Evolutionary conservation across 2,888 invertebrate genomes (phyloP).

Genomic region (Drosophila mimica): DNA sequence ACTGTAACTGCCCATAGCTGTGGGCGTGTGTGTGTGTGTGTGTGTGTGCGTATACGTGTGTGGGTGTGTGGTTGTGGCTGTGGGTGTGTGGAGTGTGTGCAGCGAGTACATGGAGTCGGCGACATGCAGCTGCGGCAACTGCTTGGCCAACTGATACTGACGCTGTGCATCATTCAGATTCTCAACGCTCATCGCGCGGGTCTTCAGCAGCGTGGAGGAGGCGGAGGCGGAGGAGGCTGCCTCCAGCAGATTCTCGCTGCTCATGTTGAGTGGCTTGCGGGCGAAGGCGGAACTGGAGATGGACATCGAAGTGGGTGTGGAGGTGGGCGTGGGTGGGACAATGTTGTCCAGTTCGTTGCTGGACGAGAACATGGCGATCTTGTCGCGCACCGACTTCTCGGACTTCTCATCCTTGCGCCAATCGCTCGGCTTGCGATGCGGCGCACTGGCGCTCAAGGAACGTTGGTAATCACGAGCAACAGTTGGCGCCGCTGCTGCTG

Average conservation of each 20-base stretch:
- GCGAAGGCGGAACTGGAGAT: slow-evolving; percentile 31
- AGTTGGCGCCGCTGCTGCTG: slow-evolving; percentile 30
- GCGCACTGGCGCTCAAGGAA: slow-evolving; percentile 79
- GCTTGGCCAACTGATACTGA: slow-evolving; percentile 82
- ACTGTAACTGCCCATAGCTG: slow-evolving; percentile 64
- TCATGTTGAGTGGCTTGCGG: slow-evolving; percentile 83
- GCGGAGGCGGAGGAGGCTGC: slow-evolving; percentile 37
- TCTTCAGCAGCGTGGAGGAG: slow-evolving; percentile 81
- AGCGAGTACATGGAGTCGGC: slow-evolving; percentile 84
- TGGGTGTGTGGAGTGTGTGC: slow-evolving; percentile 77
- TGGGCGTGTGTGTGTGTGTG: slow-evolving; percentile 15
- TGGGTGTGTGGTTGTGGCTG: slow-evolving; percentile 5
- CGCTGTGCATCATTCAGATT: slow-evolving; percentile 85
- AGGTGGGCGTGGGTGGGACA: slow-evolving; percentile 35
- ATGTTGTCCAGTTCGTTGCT: slow-evolving; percentile 83
- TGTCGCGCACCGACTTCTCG: slow-evolving; percentile 92
- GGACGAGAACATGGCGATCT: slow-evolving; percentile 93
- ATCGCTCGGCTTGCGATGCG: slow-evolving; percentile 81
- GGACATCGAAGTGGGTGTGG: background rate
- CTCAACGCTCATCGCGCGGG: slow-evolving; percentile 87
- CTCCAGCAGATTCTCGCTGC: slow-evolving; percentile 84
- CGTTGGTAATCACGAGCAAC: slow-evolving; percentile 77
- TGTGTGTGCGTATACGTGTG: background rate
- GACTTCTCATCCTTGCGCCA: slow-evolving; percentile 92
- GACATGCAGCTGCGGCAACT: slow-evolving; percentile 77